Evolutionary conservation across 1,140 invertebrate genomes (phyloP), one percentile per base, ranked within the genome.

Genomic region (Monomorium pharaonis): DNA sequence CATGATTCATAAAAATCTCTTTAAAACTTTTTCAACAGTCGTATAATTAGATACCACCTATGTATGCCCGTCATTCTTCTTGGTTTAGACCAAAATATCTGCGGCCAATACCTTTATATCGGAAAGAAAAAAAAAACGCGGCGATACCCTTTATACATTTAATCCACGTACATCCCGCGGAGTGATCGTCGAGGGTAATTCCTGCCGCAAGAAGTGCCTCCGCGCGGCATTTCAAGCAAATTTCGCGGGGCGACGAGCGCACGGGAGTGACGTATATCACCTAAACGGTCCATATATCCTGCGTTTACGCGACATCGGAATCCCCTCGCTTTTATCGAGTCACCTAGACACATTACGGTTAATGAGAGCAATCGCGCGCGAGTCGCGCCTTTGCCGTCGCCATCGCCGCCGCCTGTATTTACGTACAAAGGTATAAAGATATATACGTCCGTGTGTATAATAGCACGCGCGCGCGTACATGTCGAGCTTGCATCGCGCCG

Each of bases 311-410:
- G 92, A 93, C 92, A 93, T 93, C 90, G 92, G 92, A 93, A 93
- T 93, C 91, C 91, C n/a, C 89, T 88, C 80, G 90, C 91, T 91
- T 93, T 92, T 93, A 93, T 92, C 92, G 85, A 93, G 92, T 93
- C 93, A 93, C 85, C 87, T 93, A 92, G 91, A 88, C 90, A 92
- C 91, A 93, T 92, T 92, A 89, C 85, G n/a, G 85, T 86, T 93
- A 93, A 93, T 92, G 91, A 92, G 92, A 92, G 88, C 87, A 85
- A 89, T 87, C 78, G 27, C 86, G 75, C 83, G 86, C 83, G 86
- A 75, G 18, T 54, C n/a, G 42, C 30, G 49, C 54, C 60, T 90
- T 91, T 91, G 89, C 69, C 54, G 51, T 0, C 33, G 47, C 30
- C 56, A 84, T 54, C 87, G 65, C 56, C 49, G 47, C 74, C 67